These are phyloP conservation scores for Salmo trutta DNA, from an alignment of 2,797 vertebrate genomes.

Conservation along the genomic window DNA sequence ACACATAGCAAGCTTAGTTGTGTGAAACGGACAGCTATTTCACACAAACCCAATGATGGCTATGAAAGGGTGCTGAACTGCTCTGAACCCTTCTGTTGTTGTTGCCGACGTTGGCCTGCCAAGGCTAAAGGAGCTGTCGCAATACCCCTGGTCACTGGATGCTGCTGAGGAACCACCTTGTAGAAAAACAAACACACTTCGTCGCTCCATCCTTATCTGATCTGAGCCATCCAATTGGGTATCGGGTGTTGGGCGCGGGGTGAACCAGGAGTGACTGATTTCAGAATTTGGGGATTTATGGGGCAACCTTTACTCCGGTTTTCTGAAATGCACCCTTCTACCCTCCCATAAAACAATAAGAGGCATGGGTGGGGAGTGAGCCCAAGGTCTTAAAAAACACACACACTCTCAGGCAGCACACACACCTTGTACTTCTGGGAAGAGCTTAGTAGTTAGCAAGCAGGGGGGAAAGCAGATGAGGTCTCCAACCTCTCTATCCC, in stretches of 20 bases:
- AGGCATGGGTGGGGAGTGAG: slow-evolving; percentile 39
- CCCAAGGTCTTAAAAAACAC: slow-evolving; percentile 41
- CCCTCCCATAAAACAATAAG: slow-evolving; percentile 68
- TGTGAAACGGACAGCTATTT: no score
- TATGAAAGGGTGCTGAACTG: no score
- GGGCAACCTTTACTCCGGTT: slow-evolving; percentile 68
- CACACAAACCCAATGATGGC: no score
- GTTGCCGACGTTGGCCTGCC: no score
- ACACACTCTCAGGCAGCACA: slow-evolving; percentile 19
- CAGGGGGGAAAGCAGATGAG: neutral
- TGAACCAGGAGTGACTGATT: slow-evolving; percentile 48
- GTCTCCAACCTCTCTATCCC: slow-evolving; percentile 6
- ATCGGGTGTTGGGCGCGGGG: slow-evolving; percentile 7
- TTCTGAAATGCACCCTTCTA: slow-evolving; percentile 47
- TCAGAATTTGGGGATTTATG: slow-evolving; percentile 75
- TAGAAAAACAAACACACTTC: slow-evolving; percentile 30
- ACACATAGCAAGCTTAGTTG: no score
- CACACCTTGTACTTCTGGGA: slow-evolving; percentile 29
- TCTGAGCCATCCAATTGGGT: slow-evolving; percentile 16
- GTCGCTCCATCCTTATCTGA: slow-evolving; percentile 47
- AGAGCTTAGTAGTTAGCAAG: neutral
- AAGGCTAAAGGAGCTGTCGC: neutral
- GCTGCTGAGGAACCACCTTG: slow-evolving; percentile 21
- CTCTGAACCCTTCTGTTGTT: no score
- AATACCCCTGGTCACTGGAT: slow-evolving; percentile 15